Conservation (phyloP, 2,797 vertebrate genomes). For the Coendou prehensilis region DNA sequence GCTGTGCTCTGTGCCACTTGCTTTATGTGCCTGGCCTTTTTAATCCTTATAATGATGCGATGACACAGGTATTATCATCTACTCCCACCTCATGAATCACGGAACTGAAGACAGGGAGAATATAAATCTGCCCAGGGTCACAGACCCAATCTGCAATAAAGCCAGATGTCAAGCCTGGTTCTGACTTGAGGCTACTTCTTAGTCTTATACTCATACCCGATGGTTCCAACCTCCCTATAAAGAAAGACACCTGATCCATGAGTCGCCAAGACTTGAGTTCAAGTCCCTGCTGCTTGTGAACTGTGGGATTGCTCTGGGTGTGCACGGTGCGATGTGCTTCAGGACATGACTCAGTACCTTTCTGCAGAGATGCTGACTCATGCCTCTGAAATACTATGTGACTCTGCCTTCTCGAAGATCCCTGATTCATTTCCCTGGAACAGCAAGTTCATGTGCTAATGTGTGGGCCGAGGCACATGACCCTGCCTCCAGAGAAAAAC, state of each 20-base stretch:
- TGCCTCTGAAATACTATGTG: conserved; percentile 36
- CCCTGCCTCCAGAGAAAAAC: conserved; percentile 73
- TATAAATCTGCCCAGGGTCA: not conserved
- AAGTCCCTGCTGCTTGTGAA: conserved; percentile 23
- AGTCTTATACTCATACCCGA: not conserved
- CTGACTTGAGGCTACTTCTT: not conserved
- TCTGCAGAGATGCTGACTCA: conserved; percentile 75
- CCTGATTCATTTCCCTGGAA: conserved; percentile 84
- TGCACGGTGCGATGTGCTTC: not conserved
- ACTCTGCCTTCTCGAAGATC: conserved; percentile 73
- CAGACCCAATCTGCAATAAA: not conserved
- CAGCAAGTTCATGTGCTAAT: conserved; percentile 80
- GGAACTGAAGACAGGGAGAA: not conserved
- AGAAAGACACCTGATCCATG: not conserved
- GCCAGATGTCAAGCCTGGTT: conserved; percentile 14
- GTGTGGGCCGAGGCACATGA: conserved; percentile 82
- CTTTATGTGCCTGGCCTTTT: not conserved
- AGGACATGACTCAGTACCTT: conserved; percentile 22
- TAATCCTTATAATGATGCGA: not conserved
- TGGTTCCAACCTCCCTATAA: not conserved
- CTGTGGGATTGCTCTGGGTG: not conserved
- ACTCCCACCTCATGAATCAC: not conserved
- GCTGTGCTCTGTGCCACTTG: not conserved
- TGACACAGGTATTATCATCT: not conserved
- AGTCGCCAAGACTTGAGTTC: not conserved